phyloP scores from a whole-genome alignment of 2,888 invertebrate genomes.

The Neria commutata region DNA sequence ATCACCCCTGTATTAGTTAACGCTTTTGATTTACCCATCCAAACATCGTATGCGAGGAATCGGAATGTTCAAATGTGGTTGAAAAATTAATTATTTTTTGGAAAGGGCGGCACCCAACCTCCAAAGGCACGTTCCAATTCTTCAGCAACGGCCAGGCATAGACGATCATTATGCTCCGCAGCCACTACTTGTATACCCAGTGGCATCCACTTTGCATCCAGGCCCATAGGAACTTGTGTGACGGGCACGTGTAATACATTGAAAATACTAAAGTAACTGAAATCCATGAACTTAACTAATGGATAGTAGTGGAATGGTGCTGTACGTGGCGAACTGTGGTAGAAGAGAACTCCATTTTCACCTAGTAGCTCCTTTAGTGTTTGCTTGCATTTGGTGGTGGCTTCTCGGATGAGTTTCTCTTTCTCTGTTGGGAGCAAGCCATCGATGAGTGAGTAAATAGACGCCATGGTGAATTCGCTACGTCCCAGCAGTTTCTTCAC shows the following conservation, averaged over 20 bases:
- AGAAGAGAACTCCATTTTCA: conserved; percentile 80
- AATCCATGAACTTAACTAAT: conserved; percentile 79
- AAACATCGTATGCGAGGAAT: no score
- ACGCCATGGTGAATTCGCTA: conserved; percentile 72
- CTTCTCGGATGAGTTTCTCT: conserved; percentile 68
- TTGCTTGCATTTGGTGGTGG: conserved; percentile 66
- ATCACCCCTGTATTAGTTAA: background rate
- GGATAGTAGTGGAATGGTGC: conserved; percentile 85
- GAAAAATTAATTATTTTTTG: conserved; percentile 38
- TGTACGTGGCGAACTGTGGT: conserved; percentile 78
- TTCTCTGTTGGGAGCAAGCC: conserved; percentile 70
- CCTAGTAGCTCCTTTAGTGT: conserved; percentile 73
- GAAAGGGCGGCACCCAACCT: conserved; percentile 81
- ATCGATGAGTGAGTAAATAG: conserved; percentile 72
- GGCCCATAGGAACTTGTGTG: conserved; percentile 79
- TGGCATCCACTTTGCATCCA: conserved; percentile 81
- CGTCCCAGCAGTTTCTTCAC: conserved; percentile 68
- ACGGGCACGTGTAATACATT: conserved; percentile 83
- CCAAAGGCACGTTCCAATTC: conserved; percentile 87
- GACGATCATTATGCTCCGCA: conserved; percentile 79
- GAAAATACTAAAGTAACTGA: conserved; percentile 83
- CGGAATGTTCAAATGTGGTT: no score
- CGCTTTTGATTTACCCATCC: no score
- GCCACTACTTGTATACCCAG: conserved; percentile 89
- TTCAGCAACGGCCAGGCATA: conserved; percentile 87